Evolutionary conservation across 2,797 vertebrate genomes (phyloP).

Genomic region (Arrhamphus sclerolepis): DNA sequence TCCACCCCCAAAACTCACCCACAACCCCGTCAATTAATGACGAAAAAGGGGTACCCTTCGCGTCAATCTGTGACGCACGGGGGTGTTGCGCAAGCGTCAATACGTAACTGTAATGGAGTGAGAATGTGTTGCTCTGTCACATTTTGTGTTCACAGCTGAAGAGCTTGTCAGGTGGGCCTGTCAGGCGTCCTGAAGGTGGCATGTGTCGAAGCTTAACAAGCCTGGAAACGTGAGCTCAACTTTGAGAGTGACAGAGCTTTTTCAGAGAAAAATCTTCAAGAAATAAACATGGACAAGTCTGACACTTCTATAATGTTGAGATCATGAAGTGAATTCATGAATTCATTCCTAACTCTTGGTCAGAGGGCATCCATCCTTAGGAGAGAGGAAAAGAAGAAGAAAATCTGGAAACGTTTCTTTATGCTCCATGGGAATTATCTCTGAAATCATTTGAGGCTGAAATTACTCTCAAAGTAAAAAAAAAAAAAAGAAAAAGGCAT

Average conservation of each 20-base stretch:
- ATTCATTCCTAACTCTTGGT: not conserved
- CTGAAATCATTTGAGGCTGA: conserved; percentile 3
- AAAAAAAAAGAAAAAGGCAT: conserved; percentile 15
- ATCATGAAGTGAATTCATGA: no score
- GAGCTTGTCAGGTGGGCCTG: conserved; percentile 14
- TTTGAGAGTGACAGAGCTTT: not conserved
- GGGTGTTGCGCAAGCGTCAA: no score
- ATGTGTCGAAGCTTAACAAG: conserved; percentile 10
- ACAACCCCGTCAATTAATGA: no score
- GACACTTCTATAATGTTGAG: not conserved
- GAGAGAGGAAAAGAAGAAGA: no score
- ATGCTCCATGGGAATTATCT: conserved; percentile 1
- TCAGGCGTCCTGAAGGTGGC: not conserved
- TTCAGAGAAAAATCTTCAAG: no score
- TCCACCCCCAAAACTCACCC: no score
- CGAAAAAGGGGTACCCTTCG: no score
- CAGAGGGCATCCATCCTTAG: not conserved
- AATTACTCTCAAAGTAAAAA: conserved; percentile 5
- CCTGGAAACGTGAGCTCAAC: conserved; percentile 16
- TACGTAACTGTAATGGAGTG: no score
- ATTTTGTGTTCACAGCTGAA: conserved; percentile 11
- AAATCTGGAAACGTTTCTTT: no score
- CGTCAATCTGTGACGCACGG: no score
- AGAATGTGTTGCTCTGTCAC: no score
- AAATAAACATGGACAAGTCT: conserved; percentile 3